Percentiles rank a stretch among this genome's conserved stretches.
Conservation (phyloP, 92 coral and sea anemone species). For the Plumapathes pennacea region DNA sequence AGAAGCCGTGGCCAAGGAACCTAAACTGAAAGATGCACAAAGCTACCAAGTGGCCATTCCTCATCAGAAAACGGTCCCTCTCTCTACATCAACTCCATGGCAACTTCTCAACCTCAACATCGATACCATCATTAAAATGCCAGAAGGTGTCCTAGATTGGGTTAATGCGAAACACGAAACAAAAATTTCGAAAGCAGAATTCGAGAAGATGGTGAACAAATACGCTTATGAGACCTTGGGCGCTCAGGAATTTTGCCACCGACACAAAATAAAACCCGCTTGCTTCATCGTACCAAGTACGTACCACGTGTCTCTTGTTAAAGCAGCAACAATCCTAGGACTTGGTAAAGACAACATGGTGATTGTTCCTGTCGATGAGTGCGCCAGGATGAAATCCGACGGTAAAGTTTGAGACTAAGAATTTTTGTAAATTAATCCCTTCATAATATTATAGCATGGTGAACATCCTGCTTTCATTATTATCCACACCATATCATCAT, state of each 20-base stretch:
- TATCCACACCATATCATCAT: too few relatives aligned
- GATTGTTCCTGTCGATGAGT: slow-evolving; percentile 55
- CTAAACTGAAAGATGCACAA: slow-evolving; percentile 45
- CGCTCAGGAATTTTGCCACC: slow-evolving; percentile 45
- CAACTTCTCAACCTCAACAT: slow-evolving; percentile 78
- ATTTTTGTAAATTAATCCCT: too few relatives aligned
- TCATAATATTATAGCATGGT: too few relatives aligned
- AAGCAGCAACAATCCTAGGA: slow-evolving; percentile 80
- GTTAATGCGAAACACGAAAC: background rate
- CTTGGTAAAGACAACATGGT: slow-evolving; percentile 70
- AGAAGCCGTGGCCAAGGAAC: slow-evolving; percentile 66
- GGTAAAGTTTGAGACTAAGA: too few relatives aligned
- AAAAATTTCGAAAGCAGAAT: slow-evolving; percentile 4
- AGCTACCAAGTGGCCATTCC: slow-evolving; percentile 29
- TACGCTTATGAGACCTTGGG: slow-evolving; percentile 70
- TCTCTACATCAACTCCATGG: too few relatives aligned
- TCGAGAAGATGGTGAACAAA: slow-evolving; percentile 39
- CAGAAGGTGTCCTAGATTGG: slow-evolving; percentile 29
- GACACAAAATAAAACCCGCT: slow-evolving; percentile 59
- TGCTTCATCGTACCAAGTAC: slow-evolving; percentile 70
- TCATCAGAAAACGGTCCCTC: too few relatives aligned
- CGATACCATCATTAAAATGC: slow-evolving; percentile 61
- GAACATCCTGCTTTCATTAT: too few relatives aligned
- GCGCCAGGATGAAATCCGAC: slow-evolving; percentile 61
- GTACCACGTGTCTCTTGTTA: slow-evolving; percentile 73